A percentile compares a stretch with the other conserved stretches of the same genome.
Conservation (phyloP, 2,888 invertebrate genomes). For the Copidosoma aretas region DNA sequence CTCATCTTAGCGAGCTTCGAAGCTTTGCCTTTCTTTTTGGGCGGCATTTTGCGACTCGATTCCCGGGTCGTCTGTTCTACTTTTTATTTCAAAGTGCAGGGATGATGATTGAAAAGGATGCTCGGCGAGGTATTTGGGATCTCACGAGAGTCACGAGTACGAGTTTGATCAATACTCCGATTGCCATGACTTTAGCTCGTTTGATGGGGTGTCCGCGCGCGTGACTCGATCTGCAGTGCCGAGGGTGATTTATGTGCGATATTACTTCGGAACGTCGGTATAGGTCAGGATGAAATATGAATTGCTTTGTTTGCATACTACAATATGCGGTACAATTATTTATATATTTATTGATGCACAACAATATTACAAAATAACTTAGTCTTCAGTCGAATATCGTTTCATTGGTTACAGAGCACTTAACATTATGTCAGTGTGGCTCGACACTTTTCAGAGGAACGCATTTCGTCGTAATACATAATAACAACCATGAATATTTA, state of each 20-base stretch:
- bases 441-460: slow-evolving; percentile 26
- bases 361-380: slow-evolving; percentile 22
- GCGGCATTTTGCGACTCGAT: slow-evolving; percentile 53
- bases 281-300: neutral
- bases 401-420: slow-evolving; percentile 34
- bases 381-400: slow-evolving; percentile 31
- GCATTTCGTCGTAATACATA: slow-evolving; percentile 4
- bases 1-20: slow-evolving; percentile 84
- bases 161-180: slow-evolving; percentile 42
- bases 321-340: slow-evolving; percentile 11
- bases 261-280: neutral
- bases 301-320: neutral
- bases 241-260: too few species aligned
- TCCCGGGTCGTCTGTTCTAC: too few species aligned
- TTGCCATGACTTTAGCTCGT: slow-evolving; percentile 24
- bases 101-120: neutral
- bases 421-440: slow-evolving; percentile 19
- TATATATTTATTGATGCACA: slow-evolving; percentile 28
- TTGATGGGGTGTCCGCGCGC: neutral
- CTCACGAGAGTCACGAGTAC: neutral
- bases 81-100: neutral
- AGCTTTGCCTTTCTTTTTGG: slow-evolving; percentile 74
- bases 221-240: neutral
- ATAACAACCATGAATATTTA: slow-evolving; percentile 22
- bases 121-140: slow-evolving; percentile 9